These are phyloP conservation scores for Zaprionus ghesquierei DNA, from an alignment of 1,140 invertebrate genomes.

Conservation along the genomic window DNA sequence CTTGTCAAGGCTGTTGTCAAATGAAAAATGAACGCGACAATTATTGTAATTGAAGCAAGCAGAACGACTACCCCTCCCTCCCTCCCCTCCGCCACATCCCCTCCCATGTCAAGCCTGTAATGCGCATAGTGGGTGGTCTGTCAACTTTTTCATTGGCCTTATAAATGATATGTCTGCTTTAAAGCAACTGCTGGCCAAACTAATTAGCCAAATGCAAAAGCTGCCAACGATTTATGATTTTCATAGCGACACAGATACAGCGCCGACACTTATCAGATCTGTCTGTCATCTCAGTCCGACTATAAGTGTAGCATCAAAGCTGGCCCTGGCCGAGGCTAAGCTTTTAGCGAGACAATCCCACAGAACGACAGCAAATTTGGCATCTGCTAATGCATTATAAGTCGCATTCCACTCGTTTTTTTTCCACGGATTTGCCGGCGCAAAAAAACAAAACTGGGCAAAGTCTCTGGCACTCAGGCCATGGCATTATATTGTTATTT, in stretches of 20 bases:
- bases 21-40: conserved; percentile 78
- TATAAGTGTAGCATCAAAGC: conserved; percentile 40
- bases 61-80: conserved; percentile 14
- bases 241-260: conserved; percentile 22
- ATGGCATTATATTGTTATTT: conserved; percentile 77
- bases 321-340: conserved; percentile 8
- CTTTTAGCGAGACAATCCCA: not conserved
- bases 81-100: not conserved
- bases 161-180: conserved; percentile 44
- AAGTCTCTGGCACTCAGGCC: conserved; percentile 47
- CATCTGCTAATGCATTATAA: conserved; percentile 63
- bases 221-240: conserved; percentile 55
- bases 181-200: conserved; percentile 49
- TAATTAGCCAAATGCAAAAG: conserved; percentile 66
- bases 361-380: conserved; percentile 52
- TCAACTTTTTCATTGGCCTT: conserved; percentile 22
- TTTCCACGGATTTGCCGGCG: conserved; percentile 5
- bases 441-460: conserved; percentile 1
- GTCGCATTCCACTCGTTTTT: conserved; percentile 40
- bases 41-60: conserved; percentile 70
- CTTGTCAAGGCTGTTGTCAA: conserved; percentile 68
- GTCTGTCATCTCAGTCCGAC: conserved; percentile 43
- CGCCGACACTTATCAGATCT: conserved; percentile 36
- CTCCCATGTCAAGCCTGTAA: not conserved
- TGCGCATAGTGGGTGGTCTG: not conserved